Base-by-base conservation (phyloP, 2,888 invertebrate species). In the Cantharis nigra region DNA sequence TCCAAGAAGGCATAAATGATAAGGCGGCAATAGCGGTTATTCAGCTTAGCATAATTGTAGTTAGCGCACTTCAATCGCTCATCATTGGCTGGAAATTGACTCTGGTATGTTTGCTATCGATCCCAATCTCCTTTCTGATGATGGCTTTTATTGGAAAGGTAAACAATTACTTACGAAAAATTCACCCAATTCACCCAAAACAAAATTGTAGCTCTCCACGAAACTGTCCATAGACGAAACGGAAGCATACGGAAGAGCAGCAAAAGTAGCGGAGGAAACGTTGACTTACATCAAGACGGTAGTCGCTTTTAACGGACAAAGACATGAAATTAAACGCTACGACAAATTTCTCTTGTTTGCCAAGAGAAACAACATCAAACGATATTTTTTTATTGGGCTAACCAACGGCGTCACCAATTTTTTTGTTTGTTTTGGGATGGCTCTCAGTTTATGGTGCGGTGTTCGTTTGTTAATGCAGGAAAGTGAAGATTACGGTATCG, bases 51-150 rank as follows among this genome's bases (percentile, higher is more conserved):
- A 7, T n/a, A 49, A 49, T 49, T 49, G 49, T 49, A 9, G n/a
- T n/a, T 7, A n/a, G 13, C 7, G 0, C n/a, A 2, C 7, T n/a
- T 49, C 49, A 49, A 7, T 49, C 49, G 1, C 13, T 49, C 49
- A n/a, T 49, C 2, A 4, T 49, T n/a, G 96, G 96, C 5, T 97
- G 96, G 96, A 92, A 95, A 85, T 87, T 97, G 62, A 93, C 96
- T 0, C 88, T 96, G 13, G 92, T 96, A 0, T 94, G 94, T 80
- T 88, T 95, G 49, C 90, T 92, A 74, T 92, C 94, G 23, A 91
- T 94, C 78, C 95, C 95, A 0, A 89, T 94, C 0, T 92, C 95
- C 0, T 88, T 93, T 63, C 86, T 92, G 3, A 89, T 93, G 3
- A 92, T 94, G 62, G 92, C 91, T 9, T 83, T 93, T n/a, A 92